Evolutionary conservation across 2,797 vertebrate genomes (phyloP), one percentile per base, ranked within the genome.

Genomic region (Hypotaenidia philippensis): DNA sequence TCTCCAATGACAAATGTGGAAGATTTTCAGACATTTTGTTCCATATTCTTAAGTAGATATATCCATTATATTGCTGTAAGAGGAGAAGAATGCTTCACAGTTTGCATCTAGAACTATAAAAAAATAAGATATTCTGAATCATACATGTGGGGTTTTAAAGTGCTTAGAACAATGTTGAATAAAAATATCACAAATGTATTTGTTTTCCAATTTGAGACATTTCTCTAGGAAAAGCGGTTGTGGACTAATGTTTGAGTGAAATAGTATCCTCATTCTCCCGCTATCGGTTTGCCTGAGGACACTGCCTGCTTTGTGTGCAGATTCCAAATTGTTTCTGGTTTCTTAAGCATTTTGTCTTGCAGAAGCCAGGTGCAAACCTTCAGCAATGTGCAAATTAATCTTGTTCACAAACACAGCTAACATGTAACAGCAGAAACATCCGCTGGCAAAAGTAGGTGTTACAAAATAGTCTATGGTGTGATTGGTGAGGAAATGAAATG

Each of bases 401-500:
- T 87, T 81, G 57, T 59, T 96, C 90, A 71, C 78, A 70, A 63
- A 89, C 81, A 68, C 68, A 80, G 49, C 71, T 93, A 78, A 59
- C 76, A 74, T 38, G 53, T 64, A 92, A 56, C 75, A 87, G 75
- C 64, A 83, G 89, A 91, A 97, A 87, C 53, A 87, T 94, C 74
- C 7, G 1, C 60, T 89, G 64, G 69, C 53, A 78, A 75, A 90
- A 90, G 78, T 1, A 90, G 65, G 55, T 77, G 86, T 82, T 87
- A 70, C 66, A 87, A 83, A 94, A 80, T 41, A 90, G 56, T 84
- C 66, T 71, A 15, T 72, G 56, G 63, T 80, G 55, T 81, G 57
- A 93, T 55, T 90, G 76, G 72, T 87, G 68, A 94, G 90, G 74
- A 96, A 92, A 74, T 87, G n/a, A 90, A 87, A 92, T 53, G 44